A percentile compares a stretch with the other conserved stretches of the same genome.
These are phyloP conservation scores for Notodonta dromedarius DNA, from an alignment of 2,888 invertebrate species.

Conservation along the genomic window DNA sequence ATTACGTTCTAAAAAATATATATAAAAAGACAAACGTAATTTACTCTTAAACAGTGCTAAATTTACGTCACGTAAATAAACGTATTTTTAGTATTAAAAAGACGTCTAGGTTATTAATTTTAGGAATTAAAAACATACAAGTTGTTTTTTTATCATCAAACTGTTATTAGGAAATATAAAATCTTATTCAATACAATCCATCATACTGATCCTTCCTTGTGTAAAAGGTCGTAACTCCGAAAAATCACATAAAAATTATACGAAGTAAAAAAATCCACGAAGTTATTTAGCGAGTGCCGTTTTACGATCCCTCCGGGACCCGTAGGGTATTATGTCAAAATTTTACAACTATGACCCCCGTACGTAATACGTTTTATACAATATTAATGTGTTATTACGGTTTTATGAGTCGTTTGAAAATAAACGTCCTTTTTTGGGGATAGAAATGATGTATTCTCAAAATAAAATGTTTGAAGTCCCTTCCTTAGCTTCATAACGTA, in stretches of 20 bases:
- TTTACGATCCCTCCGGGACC: conserved; percentile 48
- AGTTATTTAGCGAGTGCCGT: conserved; percentile 51
- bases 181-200: background rate
- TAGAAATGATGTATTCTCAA: background rate
- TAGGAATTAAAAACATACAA: no score
- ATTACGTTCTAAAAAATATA: background rate
- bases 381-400: conserved; percentile 57
- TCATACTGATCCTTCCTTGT: background rate
- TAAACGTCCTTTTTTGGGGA: conserved; percentile 24
- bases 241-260: conserved; percentile 38
- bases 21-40: no score
- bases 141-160: no score
- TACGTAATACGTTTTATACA: conserved; percentile 57
- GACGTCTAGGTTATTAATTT: no score
- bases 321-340: conserved; percentile 55
- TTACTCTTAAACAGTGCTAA: no score
- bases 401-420: conserved; percentile 54
- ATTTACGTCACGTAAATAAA: no score
- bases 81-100: no score
- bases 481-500: no score
- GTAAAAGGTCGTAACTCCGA: background rate
- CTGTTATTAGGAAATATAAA: background rate
- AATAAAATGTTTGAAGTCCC: no score
- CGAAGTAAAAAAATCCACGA: conserved; percentile 35
- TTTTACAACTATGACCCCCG: conserved; percentile 57